Conservation (phyloP, 2,113 vertebrate genomes). For the Apteryx owenii region DNA sequence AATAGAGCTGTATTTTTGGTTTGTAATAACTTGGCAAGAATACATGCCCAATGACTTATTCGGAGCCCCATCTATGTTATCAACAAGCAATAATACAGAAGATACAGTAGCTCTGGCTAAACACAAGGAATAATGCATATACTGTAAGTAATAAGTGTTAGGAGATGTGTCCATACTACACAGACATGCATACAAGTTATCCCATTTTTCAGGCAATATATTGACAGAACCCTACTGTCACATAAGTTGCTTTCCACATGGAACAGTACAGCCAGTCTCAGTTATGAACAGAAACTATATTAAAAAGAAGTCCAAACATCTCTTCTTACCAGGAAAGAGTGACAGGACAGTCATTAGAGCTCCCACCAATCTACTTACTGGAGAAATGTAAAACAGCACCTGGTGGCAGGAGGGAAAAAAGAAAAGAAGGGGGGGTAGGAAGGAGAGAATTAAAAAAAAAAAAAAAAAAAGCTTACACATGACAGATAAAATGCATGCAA, state of each 20-base stretch:
- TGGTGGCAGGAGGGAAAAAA: neutral
- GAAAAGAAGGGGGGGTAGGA: neutral
- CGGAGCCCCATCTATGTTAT: neutral
- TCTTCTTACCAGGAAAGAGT: constrained; percentile 92
- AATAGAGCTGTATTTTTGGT: neutral
- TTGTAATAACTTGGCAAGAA: neutral
- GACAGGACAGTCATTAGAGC: constrained; percentile 95
- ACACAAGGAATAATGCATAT: neutral
- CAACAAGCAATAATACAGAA: neutral
- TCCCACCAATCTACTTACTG: constrained; percentile 93
- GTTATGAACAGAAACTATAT: neutral
- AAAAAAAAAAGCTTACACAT: neutral
- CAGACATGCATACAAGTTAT: neutral
- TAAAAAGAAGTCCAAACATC: neutral
- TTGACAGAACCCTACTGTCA: neutral
- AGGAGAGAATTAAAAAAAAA: neutral
- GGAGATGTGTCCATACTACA: neutral
- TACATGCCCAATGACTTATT: neutral
- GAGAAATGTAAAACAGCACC: constrained; percentile 95
- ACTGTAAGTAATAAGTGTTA: neutral
- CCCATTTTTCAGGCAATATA: neutral
- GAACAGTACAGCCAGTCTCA: neutral
- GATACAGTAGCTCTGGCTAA: neutral
- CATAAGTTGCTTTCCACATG: neutral
- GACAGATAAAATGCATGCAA: neutral